Evolutionary conservation across 2,113 vertebrate species (phyloP), one percentile per base, ranked within the genome.

Genomic region (Garra rufa): DNA sequence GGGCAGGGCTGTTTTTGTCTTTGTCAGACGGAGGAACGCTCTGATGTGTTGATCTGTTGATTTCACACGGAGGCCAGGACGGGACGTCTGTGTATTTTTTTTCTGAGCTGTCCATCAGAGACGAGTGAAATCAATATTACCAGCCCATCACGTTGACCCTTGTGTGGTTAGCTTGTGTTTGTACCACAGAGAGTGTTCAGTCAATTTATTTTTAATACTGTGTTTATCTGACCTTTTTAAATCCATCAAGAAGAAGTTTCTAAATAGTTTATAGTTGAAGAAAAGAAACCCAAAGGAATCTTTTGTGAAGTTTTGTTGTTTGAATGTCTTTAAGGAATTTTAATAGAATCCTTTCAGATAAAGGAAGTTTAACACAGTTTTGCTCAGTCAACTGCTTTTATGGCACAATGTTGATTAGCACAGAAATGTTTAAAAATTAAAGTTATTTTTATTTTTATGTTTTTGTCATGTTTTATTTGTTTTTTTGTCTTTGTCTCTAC

Each of bases 11-110:
- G 50, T 48, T 80, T 83, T 69, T 43, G 73, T 83, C 77, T 81
- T 63, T 48, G 81, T 83, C 81, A 21, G 84, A 19, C 2, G 7
- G 75, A 61, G 89, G 77, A 65, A 63, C 46, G 65, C 63, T 65
- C 57, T 85, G 26, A 69, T 46, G 21, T 69, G 63, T 69, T 80
- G 83, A 83, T 83, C 82, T 83, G 84, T 81, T 43, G 65, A 75
- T 85, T 76, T 83, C 10, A 19, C 41, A 48, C 4, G 38, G n/a
- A 34, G 19, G 15, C 14, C 19, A n/a, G 48, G 52, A 55, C 19
- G 9, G 19, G 34, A 34, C 34, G 30, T 63, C 55, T 76, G 55
- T 61, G 15, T 78, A 48, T 74, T 82, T 82, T 30, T n/a, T 52
- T 46, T 21, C 55, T 0, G 19, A 28, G 44, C 34, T 84, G 84